Evolutionary conservation across 1,140 invertebrate genomes (phyloP), one percentile per base, ranked within the genome.

Genomic region (Lysiphlebus fabarum): DNA sequence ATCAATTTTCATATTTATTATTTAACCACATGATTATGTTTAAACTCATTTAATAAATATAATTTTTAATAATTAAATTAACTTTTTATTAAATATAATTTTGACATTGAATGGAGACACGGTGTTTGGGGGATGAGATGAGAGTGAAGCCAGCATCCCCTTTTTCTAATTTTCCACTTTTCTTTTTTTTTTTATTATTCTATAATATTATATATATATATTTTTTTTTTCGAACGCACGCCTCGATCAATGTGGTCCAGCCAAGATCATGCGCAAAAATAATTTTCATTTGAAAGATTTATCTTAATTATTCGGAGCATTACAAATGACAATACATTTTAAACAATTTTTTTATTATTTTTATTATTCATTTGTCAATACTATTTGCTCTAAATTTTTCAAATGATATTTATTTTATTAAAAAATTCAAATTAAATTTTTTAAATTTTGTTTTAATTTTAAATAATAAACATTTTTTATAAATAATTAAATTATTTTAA

Each of bases 401-500:
- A 26, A 26, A 26, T 26, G 2, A 26, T n/a, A n/a, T n/a, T n/a
- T n/a, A n/a, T n/a, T n/a, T n/a, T n/a, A n/a, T n/a, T n/a, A n/a
- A n/a, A n/a, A n/a, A n/a, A n/a, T n/a, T n/a, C n/a, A n/a, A n/a
- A n/a, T n/a, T n/a, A n/a, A n/a, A n/a, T n/a, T n/a, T n/a, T n/a
- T n/a, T n/a, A n/a, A n/a, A n/a, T n/a, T n/a, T n/a, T n/a, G n/a
- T n/a, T n/a, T n/a, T n/a, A n/a, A n/a, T n/a, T 26, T 50, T 36
- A 50, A 26, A 34, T 33, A 6, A 14, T 6, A 43, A 54, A 40
- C 59, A 14, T 42, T 62, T 69, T 64, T 59, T 71, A 77, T 76
- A 71, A 76, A 77, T 78, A 73, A 72, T 72, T 65, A 66, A 74
- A 71, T 44, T 42, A 67, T 72, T 68, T 61, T 69, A 61, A 64